Base-by-base conservation (phyloP, 2,113 vertebrate species). In the Amazona guildingii region DNA sequence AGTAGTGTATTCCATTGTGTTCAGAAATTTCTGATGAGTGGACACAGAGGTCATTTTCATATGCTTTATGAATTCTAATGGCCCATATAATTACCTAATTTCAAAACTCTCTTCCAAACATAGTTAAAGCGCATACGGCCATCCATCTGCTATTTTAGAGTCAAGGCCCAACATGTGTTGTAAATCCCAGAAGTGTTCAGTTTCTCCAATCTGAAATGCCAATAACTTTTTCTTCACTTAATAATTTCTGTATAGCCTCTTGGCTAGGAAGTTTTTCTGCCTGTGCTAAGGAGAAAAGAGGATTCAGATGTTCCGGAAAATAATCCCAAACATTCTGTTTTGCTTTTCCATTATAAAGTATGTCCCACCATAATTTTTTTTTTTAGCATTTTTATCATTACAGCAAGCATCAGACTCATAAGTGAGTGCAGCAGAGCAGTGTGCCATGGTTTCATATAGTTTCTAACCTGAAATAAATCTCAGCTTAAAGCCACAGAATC, bases 161-260 rank as follows among this genome's bases (percentile, higher is more conserved):
- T 88, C 39, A 74, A 72, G 29, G 21, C 77, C 83, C 13, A 43
- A 27, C 29, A 46, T 33, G 11, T 41, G 44, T 63, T 75, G 23
- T 85, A 83, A 91, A 88, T 95, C 90, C 59, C 46, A 74, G 33
- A 3, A 82, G 27, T 52, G 68, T 89, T 93, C 52, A 41, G 37
- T 69, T 96, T 92, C 89, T 84, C 80, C 87, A 24, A 52, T 91
- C 68, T 97, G 92, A 92, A 76, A 88, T 88, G 66, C 68, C 35
- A 52, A 12, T 35, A 94, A 37, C 37, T 84, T 94, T 89, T 73
- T 88, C 11, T 61, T 95, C 55, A 39, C 15, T 76, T 33, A 76
- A 27, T 59, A 62, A 54, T 78, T 88, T 84, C 23, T 74, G 8
- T 73, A 41, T 57, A 86, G 28, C n/a, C 29, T 62, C 54, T 72